Conservation (phyloP, 2,113 vertebrate genomes). For the Microtus montanus region DNA sequence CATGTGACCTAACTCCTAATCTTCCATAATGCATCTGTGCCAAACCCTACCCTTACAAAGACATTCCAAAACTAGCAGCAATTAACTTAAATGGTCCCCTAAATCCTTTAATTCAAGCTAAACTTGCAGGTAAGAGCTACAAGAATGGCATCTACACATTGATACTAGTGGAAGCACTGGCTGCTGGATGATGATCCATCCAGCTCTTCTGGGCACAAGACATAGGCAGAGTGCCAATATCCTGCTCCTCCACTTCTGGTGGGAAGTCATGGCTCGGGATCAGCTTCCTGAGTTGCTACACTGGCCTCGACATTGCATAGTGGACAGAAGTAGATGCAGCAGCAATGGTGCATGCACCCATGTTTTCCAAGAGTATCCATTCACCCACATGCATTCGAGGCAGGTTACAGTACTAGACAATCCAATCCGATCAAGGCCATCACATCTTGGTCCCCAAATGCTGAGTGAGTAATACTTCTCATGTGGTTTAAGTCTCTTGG, state of each 20-base stretch:
- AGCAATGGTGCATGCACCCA: slow-evolving; percentile 96
- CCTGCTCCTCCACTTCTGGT: slow-evolving; percentile 85
- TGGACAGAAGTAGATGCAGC: slow-evolving; percentile 93
- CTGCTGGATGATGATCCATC: slow-evolving; percentile 86
- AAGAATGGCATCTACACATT: slow-evolving; percentile 80
- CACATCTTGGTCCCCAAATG: slow-evolving; percentile 97
- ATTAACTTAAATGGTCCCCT: slow-evolving; percentile 86
- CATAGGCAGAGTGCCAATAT: slow-evolving; percentile 31
- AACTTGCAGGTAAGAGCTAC: slow-evolving; percentile 73
- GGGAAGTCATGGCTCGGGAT: slow-evolving; percentile 79
- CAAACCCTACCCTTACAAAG: slow-evolving; percentile 77
- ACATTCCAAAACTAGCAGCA: slow-evolving; percentile 81
- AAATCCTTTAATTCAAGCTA: slow-evolving; percentile 80
- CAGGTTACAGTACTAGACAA: slow-evolving; percentile 91
- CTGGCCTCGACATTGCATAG: slow-evolving; percentile 92
- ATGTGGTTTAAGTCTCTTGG: slow-evolving; percentile 95
- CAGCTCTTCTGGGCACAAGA: slow-evolving; percentile 91
- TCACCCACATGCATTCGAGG: slow-evolving; percentile 95
- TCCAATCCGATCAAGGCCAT: slow-evolving; percentile 94
- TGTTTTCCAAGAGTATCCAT: slow-evolving; percentile 97
- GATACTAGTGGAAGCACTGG: slow-evolving; percentile 88
- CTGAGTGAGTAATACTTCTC: slow-evolving; percentile 93
- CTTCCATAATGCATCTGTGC: slow-evolving; percentile 18
- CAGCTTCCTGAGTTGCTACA: slow-evolving; percentile 91
- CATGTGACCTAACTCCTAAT: slow-evolving; percentile 83